Evolutionary conservation across 2,888 invertebrate genomes (phyloP).

Genomic region (Oscheius myriophilus): DNA sequence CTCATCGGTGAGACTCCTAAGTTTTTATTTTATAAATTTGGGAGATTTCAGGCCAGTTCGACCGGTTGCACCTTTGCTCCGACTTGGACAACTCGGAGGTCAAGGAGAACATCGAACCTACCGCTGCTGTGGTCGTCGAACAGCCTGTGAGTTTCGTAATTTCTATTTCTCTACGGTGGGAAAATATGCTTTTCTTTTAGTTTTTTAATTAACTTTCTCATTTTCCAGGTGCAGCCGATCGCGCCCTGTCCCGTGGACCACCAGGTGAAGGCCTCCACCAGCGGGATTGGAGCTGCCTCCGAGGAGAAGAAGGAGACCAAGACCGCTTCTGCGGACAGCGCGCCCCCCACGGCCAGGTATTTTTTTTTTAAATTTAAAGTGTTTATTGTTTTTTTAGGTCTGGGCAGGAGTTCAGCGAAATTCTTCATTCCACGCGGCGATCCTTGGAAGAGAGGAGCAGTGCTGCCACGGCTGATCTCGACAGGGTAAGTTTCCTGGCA

Average conservation of each 20-base stretch:
- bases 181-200: background rate
- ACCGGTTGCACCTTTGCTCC: slow-evolving; percentile 10
- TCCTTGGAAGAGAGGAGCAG: slow-evolving; percentile 11
- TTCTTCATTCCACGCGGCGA: background rate
- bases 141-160: slow-evolving; percentile 15
- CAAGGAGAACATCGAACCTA: slow-evolving; percentile 8
- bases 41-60: slow-evolving; percentile 18
- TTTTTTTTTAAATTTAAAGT: background rate
- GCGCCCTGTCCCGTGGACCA: background rate
- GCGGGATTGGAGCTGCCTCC: background rate
- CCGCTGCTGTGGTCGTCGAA: background rate
- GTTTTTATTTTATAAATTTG: too few species aligned
- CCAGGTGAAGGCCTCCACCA: background rate
- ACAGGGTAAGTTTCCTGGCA: slow-evolving; percentile 5
- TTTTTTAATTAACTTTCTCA: background rate
- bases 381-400: slow-evolving; percentile 17
- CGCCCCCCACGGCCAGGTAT: slow-evolving; percentile 10
- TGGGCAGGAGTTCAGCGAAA: slow-evolving; percentile 5
- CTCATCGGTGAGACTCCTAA: too few species aligned
- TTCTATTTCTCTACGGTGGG: background rate
- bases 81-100: background rate
- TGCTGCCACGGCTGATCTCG: slow-evolving; percentile 6
- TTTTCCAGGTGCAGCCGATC: background rate
- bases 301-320: background rate
- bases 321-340: background rate